A percentile compares a stretch with the other conserved stretches of the same genome.
Conservation (phyloP, 2,113 vertebrate species). For the Ciconia boyciana region DNA sequence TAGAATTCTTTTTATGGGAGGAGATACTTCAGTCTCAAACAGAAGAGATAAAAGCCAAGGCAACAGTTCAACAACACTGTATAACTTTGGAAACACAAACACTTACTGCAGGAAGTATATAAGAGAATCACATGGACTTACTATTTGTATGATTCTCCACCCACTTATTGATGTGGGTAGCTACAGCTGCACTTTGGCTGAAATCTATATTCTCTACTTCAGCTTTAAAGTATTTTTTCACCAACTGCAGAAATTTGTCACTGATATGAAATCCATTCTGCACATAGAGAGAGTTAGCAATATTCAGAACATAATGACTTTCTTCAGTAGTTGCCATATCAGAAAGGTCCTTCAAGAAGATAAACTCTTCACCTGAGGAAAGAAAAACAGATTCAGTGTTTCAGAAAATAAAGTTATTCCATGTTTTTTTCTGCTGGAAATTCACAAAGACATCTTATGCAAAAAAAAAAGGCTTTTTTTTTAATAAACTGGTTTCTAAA, state of each 20-base stretch:
- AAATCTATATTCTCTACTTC: slow-evolving; percentile 91
- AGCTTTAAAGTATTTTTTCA: slow-evolving; percentile 90
- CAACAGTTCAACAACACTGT: not conserved
- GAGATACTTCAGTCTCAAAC: not conserved
- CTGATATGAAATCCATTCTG: slow-evolving; percentile 88
- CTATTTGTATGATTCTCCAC: slow-evolving; percentile 95
- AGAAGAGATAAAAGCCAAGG: not conserved
- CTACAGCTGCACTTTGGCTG: slow-evolving; percentile 82
- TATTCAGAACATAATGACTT: slow-evolving; percentile 83
- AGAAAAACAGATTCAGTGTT: not conserved
- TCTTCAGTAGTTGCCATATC: slow-evolving; percentile 76
- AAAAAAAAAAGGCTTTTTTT: not conserved
- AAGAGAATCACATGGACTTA: slow-evolving; percentile 72
- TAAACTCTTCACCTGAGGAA: slow-evolving; percentile 86
- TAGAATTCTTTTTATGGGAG: not conserved
- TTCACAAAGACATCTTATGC: not conserved
- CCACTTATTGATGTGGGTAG: slow-evolving; percentile 92
- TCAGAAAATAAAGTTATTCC: not conserved
- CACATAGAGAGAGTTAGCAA: slow-evolving; percentile 91
- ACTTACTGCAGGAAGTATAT: not conserved
- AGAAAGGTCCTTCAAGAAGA: slow-evolving; percentile 87
- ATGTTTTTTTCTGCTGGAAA: not conserved
- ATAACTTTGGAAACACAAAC: not conserved
- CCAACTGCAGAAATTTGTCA: slow-evolving; percentile 88
- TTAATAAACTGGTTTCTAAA: not conserved